These are phyloP conservation scores for Tachina lurida DNA, from an alignment of 2,888 invertebrate species.

Conservation along the genomic window DNA sequence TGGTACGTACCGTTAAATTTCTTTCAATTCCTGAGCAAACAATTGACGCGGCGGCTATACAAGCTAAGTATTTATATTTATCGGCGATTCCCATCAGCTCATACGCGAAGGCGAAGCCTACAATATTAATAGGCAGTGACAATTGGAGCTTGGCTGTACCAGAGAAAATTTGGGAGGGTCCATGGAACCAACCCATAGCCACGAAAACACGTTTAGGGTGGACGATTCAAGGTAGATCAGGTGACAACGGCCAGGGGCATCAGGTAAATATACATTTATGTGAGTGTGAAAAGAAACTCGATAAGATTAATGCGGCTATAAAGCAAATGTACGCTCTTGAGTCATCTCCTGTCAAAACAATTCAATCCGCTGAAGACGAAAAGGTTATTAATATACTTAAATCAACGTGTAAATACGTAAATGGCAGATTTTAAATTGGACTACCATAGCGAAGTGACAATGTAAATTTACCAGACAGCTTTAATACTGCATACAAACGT, in stretches of 20 bases:
- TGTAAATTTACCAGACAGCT: conserved; percentile 38
- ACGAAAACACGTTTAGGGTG: conserved; percentile 46
- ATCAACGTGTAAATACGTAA: conserved; percentile 43
- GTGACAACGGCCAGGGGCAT: not conserved
- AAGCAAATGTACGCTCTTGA: conserved; percentile 41
- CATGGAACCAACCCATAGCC: conserved; percentile 55
- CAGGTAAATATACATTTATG: conserved; percentile 49
- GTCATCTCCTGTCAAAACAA: not conserved
- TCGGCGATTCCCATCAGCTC: conserved; percentile 47
- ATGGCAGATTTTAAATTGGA: conserved; percentile 24
- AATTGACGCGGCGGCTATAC: conserved; percentile 7
- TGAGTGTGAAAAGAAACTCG: conserved; percentile 16
- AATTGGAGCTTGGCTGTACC: conserved; percentile 56
- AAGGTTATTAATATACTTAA: conserved; percentile 50
- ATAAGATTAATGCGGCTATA: conserved; percentile 20
- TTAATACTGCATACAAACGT: conserved; percentile 18
- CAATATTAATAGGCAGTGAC: conserved; percentile 42
- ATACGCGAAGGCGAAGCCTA: conserved; percentile 46
- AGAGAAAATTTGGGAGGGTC: too few species aligned
- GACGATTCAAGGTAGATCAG: conserved; percentile 29
- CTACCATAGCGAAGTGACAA: conserved; percentile 45
- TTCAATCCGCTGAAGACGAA: conserved; percentile 11
- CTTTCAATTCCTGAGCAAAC: not conserved
- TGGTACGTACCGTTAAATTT: conserved; percentile 10
- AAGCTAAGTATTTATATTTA: conserved; percentile 7